A percentile compares a stretch with the other conserved stretches of the same genome.
Conservation (phyloP, 2,113 vertebrate genomes). For the Ovis aries region ARS-UI_Ramb_v3.0 NC_056071.1:21978501-21979000, state of each 20-base stretch:
- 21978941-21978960: background rate
- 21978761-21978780: fast-evolving
- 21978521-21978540: slow-evolving; percentile 43
- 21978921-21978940: slow-evolving; percentile 1
- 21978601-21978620: background rate
- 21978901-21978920: background rate
- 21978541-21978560: slow-evolving; percentile 7
- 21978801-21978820: background rate
- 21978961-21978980: background rate
- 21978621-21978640: background rate
- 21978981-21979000: background rate
- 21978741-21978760: background rate
- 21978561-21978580: background rate
- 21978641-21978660: no score
- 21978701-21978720: no score
- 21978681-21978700: background rate
- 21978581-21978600: background rate
- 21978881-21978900: background rate
- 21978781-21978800: background rate
- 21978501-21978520: background rate
- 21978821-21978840: background rate
- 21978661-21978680: background rate
- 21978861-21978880: background rate
- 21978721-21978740: background rate
- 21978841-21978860: background rate